Conservation (phyloP, 1,140 invertebrate species). For the Drosophila setifemur region DNA sequence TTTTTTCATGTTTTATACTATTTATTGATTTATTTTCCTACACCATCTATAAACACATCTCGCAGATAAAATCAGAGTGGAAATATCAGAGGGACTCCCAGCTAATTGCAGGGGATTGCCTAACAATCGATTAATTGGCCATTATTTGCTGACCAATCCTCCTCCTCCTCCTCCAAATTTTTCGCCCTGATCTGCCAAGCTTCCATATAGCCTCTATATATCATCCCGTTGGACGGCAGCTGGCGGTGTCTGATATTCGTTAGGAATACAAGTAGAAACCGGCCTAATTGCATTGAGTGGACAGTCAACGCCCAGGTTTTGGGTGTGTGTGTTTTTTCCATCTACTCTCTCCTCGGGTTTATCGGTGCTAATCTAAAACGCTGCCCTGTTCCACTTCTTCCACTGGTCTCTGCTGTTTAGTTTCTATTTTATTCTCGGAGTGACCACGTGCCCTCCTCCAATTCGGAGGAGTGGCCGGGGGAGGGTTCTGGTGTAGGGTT, state of each 20-base stretch:
- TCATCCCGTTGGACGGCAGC: constrained; percentile 39
- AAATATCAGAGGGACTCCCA: neutral
- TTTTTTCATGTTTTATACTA: too few relatives aligned
- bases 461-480: constrained; percentile 5
- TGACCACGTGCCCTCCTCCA: constrained; percentile 5
- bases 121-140: constrained; percentile 45
- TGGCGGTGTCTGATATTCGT: too few relatives aligned
- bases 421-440: constrained; percentile 2
- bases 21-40: too few relatives aligned
- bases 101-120: neutral
- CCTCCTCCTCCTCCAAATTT: too few relatives aligned
- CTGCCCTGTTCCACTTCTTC: constrained; percentile 49
- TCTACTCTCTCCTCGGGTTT: constrained; percentile 19
- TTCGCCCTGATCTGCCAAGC: constrained; percentile 1
- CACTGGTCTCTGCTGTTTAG: neutral
- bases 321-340: neutral
- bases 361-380: constrained; percentile 69
- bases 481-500: constrained; percentile 17
- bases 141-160: constrained; percentile 23
- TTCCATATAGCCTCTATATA: constrained; percentile 29
- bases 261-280: too few relatives aligned
- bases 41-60: too few relatives aligned
- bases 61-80: constrained; percentile 8
- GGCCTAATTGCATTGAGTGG: constrained; percentile 71
- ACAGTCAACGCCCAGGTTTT: constrained; percentile 54